Base-by-base conservation (phyloP, 2,797 vertebrate species). In the Pteronotus mesoamericanus region DNA sequence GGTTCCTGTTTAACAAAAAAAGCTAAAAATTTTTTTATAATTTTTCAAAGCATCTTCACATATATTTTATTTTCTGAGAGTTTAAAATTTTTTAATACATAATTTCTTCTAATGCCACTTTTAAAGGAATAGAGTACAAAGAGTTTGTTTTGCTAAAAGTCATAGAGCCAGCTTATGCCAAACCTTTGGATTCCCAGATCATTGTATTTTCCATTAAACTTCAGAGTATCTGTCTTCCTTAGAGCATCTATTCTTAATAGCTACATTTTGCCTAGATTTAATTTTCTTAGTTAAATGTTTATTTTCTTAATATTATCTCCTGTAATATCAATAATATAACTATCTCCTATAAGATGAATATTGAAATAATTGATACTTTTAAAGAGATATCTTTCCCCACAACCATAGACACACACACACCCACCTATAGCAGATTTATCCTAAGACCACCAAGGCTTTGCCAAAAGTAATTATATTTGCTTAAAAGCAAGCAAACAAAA, bases 91-190 rank as follows among this genome's bases (percentile, higher is more conserved):
- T 72, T 84, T 57, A 91, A 93, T 21, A 72, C 9, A 61, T 53
- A 14, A 77, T 94, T 89, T 93, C 34, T 86, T 86, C 26, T 24
- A 74, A 7, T 82, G 19, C 6, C 32, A 77, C 4, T 5, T 93
- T 78, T 69, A 86, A 89, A 82, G 46, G 9, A 72, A 66, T 12
- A 34, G 24, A 69, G 16, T 22, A 42, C 48, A 42, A 6, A 85
- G 22, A 69, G 87, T 22, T 90, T 42, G 15, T 29, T 94, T 83
- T 95, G 29, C n/a, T 51, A 71, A 96, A 96, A 46, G 78, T 85
- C 83, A 85, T 21, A 74, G 1, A 46, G 46, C 21, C 21, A 78
- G 24, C 39, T 83, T 46, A 53, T 42, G 32, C 0, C 16, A 86
- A 61, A 32, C 2, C 8, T 72, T 78, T 93, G 19, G 10, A n/a